Evolutionary conservation across 2,113 vertebrate genomes (phyloP).

Genomic region (Malurus alboscapulatus): DNA sequence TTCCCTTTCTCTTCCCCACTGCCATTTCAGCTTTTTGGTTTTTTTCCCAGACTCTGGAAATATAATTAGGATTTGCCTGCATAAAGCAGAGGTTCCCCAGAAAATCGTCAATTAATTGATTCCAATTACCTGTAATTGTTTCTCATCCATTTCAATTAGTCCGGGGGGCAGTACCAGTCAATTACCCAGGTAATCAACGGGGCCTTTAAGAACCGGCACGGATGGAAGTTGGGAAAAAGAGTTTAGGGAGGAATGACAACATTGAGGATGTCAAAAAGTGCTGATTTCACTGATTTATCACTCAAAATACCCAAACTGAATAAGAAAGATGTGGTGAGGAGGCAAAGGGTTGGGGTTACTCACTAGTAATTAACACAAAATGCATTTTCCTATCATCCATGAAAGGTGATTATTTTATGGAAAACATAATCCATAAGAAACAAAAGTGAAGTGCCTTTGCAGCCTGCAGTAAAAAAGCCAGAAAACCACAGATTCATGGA

Average conservation of each 20-base stretch:
- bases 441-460: neutral
- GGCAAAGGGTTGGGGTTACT: neutral
- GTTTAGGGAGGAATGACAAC: neutral
- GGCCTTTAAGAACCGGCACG: neutral
- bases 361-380: neutral
- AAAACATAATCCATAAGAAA: neutral
- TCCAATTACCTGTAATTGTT: slow-evolving; percentile 77
- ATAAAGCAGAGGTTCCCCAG: slow-evolving; percentile 33
- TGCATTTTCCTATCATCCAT: neutral
- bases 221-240: neutral
- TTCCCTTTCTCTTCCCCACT: no score
- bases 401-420: neutral
- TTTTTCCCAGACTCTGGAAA: neutral
- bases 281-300: neutral
- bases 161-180: slow-evolving; percentile 7
- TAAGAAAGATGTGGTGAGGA: neutral
- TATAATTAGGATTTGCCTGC: slow-evolving; percentile 52
- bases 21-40: neutral
- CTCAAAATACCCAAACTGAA: neutral
- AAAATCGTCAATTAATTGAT: slow-evolving; percentile 78
- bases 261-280: neutral
- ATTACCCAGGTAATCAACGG: slow-evolving; percentile 19
- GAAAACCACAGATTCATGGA: neutral
- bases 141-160: slow-evolving; percentile 76
- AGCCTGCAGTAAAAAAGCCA: neutral